Evolutionary conservation across 2,888 invertebrate species (phyloP).

Genomic region (Synanthedon formicaeformis): DNA sequence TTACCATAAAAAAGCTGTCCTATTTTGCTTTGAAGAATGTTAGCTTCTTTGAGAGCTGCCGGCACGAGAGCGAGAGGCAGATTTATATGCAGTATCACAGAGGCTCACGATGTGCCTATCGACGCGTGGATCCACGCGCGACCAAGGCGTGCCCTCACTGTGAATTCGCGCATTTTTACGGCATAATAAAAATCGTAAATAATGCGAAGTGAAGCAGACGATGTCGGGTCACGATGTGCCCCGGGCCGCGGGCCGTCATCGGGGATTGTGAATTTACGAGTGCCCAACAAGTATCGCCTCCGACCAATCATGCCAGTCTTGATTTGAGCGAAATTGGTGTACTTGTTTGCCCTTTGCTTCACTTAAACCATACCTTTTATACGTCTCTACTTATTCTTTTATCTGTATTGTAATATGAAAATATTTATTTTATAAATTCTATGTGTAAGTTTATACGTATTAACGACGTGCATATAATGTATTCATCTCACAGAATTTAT

Average conservation of each 20-base stretch:
- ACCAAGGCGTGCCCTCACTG: conserved; percentile 42
- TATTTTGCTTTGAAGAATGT: neutral
- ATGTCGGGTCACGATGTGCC: conserved; percentile 61
- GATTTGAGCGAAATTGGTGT: conserved; percentile 26
- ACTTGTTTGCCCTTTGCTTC: conserved; percentile 12
- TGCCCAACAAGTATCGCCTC: conserved; percentile 36
- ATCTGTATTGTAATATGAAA: neutral
- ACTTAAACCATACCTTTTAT: conserved; percentile 3
- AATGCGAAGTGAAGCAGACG: conserved; percentile 49
- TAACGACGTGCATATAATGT: too few relatives aligned
- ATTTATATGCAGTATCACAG: conserved; percentile 29
- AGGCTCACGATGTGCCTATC: conserved; percentile 51
- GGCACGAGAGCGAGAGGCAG: conserved; percentile 8
- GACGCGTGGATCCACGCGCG: conserved; percentile 60
- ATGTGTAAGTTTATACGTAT: too few relatives aligned
- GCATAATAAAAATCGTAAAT: conserved; percentile 64
- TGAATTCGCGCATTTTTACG: conserved; percentile 63
- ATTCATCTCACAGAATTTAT: too few relatives aligned
- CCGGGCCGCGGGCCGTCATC: conserved; percentile 50
- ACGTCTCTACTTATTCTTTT: conserved; percentile 2
- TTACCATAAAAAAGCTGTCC: neutral
- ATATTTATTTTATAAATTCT: too few relatives aligned
- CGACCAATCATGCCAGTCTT: conserved; percentile 25
- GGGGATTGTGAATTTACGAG: conserved; percentile 55
- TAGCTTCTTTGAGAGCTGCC: neutral